phyloP scores from a whole-genome alignment of 1,140 invertebrate genomes.

The Chelonus insularis region DNA sequence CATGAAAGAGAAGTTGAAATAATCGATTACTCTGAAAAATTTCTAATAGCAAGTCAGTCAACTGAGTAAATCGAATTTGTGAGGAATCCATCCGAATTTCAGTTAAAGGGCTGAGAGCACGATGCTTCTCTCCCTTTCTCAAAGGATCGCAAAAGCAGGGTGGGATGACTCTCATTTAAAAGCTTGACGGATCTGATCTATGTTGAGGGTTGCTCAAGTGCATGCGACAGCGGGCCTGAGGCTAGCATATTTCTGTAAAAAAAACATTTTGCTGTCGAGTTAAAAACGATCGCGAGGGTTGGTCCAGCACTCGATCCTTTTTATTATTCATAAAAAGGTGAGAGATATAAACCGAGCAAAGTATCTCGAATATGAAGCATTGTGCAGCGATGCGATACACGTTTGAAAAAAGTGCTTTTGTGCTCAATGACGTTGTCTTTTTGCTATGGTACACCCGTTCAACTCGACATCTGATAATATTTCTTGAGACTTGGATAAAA shows the following conservation, averaged over 20 bases:
- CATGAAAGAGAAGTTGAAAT: conserved; percentile 5
- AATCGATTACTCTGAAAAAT: conserved; percentile 19
- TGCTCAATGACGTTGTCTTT: background rate
- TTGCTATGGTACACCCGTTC: background rate
- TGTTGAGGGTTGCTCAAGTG: background rate
- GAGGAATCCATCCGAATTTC: conserved; percentile 19
- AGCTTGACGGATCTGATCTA: conserved; percentile 11
- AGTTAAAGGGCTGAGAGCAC: background rate
- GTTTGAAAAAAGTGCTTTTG: conserved; percentile 1
- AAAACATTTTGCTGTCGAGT: conserved; percentile 50
- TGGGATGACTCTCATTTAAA: background rate
- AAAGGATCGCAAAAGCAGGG: conserved; percentile 1
- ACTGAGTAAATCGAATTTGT: conserved; percentile 7
- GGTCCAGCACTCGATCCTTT: conserved; percentile 52
- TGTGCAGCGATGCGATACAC: background rate
- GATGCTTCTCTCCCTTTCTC: background rate
- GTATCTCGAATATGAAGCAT: background rate
- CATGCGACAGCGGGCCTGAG: conserved; percentile 34
- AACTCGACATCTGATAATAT: background rate
- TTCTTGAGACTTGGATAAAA: background rate
- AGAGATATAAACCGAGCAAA: conserved; percentile 16
- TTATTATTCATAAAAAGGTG: conserved; percentile 60
- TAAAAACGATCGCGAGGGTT: conserved; percentile 48
- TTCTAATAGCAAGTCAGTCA: conserved; percentile 14
- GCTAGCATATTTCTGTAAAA: conserved; percentile 53